Evolutionary conservation across 2,113 vertebrate species (phyloP), one percentile per base, ranked within the genome.

Genomic region (Thunnus thynnus): DNA sequence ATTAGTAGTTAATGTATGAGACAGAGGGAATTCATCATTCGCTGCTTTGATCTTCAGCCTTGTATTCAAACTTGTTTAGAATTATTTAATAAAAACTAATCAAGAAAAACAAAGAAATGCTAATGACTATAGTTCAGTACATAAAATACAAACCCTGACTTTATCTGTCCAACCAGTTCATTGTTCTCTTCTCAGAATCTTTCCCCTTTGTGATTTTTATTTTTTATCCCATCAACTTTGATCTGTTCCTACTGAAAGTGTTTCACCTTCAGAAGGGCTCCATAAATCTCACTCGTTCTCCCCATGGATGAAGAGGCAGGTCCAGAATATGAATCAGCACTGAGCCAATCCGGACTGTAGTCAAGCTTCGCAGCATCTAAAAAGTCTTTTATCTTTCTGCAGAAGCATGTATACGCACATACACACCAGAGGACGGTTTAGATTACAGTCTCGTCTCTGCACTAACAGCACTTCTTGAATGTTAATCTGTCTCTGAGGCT

Each of bases 281-380:
- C 58, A 75, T 85, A 73, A 86, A 86, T 86, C 89, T 84, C 85
- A 78, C 86, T 89, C 89, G 86, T 89, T 90, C 84, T 91, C 27
- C 4, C 72, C 0, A 17, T 65, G 89, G 86, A 89, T 80, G 78
- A 79, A 82, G 83, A 82, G 61, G 44, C 80, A 75, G 75, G 84
- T 68, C 72, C 61, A 80, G 92, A 92, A 93, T 94, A 86, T 83
- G 74, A 93, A 92, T 90, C 25, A 86, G 85, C 71, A 58, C 25
- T 12, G n/a, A 76, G 82, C 84, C 78, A 74, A 73, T 87, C 61
- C 46, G 22, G 48, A 81, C 77, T 68, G 56, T 57, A 72, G 75
- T 62, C 60, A 50, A 62, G 69, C 73, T 57, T 2, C 70, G 72
- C 78, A 78, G 54, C 84, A 76, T 83, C 63, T 76, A 56, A 76